These are phyloP conservation scores for Chaetodon trifascialis DNA, from an alignment of 2,113 vertebrate species.

Conservation along the genomic window DNA sequence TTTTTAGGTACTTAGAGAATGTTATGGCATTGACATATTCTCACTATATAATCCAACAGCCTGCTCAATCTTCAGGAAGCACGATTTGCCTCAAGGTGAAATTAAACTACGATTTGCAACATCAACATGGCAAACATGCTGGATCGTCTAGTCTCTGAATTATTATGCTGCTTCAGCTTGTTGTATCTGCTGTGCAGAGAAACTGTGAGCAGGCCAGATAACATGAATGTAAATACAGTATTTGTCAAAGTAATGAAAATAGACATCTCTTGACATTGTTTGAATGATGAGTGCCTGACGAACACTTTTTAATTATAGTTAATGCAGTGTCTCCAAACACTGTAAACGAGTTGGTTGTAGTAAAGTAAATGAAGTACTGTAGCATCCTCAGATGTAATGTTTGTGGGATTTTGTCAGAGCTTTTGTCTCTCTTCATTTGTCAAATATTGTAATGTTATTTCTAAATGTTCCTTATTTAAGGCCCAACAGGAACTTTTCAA, in stretches of 20 bases:
- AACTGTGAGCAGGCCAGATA: neutral
- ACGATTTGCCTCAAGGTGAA: neutral
- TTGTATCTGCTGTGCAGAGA: neutral
- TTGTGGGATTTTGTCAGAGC: neutral
- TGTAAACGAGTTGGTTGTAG: neutral
- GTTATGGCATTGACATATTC: constrained; percentile 19
- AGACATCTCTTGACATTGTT: neutral
- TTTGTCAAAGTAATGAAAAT: neutral
- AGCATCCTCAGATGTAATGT: neutral
- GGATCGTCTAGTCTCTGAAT: neutral
- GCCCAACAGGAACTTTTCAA: neutral
- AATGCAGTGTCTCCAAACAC: neutral
- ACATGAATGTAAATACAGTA: neutral
- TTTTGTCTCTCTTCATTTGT: neutral
- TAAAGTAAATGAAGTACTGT: neutral
- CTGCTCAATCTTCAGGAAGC: constrained; percentile 10
- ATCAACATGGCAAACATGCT: neutral
- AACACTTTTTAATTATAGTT: neutral
- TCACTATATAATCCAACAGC: neutral
- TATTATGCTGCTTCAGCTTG: neutral
- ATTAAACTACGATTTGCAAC: constrained; percentile 16
- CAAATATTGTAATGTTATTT: neutral
- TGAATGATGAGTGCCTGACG: neutral
- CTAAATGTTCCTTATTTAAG: neutral
- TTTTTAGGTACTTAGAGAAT: constrained; percentile 7